These are phyloP conservation scores for Thinocorus orbignyianus DNA, from an alignment of 2,113 vertebrate genomes.

Conservation along the genomic window DNA sequence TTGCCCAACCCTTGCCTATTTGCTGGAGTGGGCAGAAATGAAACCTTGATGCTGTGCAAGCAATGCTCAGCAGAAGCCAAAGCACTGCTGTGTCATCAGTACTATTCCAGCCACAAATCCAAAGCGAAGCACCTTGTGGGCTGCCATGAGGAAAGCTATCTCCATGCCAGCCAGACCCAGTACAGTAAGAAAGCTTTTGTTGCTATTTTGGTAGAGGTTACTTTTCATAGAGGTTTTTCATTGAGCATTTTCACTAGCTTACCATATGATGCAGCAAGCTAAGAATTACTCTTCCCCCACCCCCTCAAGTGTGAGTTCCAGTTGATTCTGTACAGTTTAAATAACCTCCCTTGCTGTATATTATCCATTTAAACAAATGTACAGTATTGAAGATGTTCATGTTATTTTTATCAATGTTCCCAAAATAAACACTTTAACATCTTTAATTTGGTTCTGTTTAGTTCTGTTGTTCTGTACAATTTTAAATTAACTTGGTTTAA, in stretches of 20 bases:
- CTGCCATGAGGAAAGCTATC: not conserved
- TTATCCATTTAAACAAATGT: constrained; percentile 11
- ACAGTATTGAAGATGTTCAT: not conserved
- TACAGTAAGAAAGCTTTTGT: not conserved
- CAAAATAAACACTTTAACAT: constrained; percentile 17
- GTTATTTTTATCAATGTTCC: not conserved
- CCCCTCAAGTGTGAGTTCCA: not conserved
- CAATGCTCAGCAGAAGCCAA: not conserved
- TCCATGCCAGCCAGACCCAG: not conserved
- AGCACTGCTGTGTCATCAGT: not conserved
- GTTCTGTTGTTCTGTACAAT: not conserved
- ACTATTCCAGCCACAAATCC: not conserved
- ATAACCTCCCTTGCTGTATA: not conserved
- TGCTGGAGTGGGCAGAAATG: not conserved
- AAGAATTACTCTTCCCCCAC: not conserved
- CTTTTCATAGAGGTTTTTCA: not conserved
- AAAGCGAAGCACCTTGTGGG: not conserved
- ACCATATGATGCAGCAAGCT: not conserved
- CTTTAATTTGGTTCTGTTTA: not conserved
- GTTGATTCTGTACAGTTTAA: not conserved
- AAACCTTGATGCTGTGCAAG: not conserved
- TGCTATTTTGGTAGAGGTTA: not conserved
- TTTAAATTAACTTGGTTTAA: not conserved
- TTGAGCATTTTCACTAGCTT: not conserved
- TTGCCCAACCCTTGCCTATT: not conserved